Evolutionary conservation across 2,113 vertebrate genomes (phyloP).

Genomic region (Zosterops hypoxanthus): DNA sequence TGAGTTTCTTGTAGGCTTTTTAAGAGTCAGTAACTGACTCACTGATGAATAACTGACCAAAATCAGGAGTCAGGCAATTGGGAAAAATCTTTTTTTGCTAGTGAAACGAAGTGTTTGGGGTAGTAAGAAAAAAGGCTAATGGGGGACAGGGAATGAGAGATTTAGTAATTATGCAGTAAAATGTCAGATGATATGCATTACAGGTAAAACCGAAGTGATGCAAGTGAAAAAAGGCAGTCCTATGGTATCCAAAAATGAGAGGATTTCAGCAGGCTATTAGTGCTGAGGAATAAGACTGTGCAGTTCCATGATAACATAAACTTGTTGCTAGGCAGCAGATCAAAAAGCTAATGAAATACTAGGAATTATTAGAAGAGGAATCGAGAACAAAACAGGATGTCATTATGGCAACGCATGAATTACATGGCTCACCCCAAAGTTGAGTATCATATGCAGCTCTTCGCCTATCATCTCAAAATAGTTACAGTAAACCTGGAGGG

Average conservation of each 20-base stretch:
- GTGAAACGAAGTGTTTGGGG: background rate
- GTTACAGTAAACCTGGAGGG: background rate
- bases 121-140: background rate
- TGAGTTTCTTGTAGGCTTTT: background rate
- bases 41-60: background rate
- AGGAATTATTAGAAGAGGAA: background rate
- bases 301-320: background rate
- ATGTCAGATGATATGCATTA: background rate
- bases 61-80: background rate
- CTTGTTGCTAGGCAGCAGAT: constrained; percentile 53
- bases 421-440: background rate
- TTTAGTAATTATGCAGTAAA: background rate
- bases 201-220: background rate
- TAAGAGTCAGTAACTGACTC: background rate
- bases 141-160: accelerated
- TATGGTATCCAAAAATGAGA: background rate
- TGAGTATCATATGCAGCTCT: background rate
- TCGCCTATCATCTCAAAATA: background rate
- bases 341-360: constrained; percentile 2
- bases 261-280: background rate
- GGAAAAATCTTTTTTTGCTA: background rate
- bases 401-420: background rate
- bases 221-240: background rate
- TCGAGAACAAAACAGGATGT: background rate
- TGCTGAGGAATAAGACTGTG: background rate